A percentile compares a stretch with the other conserved stretches of the same genome.
phyloP scores from a whole-genome alignment of 2,113 vertebrate species.

The Plotosus lineatus region DNA sequence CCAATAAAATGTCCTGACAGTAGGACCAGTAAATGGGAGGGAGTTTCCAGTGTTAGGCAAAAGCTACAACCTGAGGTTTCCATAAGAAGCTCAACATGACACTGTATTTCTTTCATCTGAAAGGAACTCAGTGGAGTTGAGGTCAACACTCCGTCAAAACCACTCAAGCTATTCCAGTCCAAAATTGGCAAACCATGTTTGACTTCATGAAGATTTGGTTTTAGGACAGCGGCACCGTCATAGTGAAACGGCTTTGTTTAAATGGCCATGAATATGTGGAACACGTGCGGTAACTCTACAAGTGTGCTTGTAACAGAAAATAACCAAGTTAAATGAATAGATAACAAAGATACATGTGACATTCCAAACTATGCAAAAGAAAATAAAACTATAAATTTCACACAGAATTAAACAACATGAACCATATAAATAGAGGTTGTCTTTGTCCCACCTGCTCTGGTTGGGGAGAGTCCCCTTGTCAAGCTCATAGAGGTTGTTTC shows the following conservation, averaged over 20 bases:
- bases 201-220: neutral
- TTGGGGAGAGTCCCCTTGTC: constrained; percentile 93
- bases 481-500: constrained; percentile 84
- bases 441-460: constrained; percentile 74
- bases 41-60: neutral
- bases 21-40: neutral
- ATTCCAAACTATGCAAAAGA: neutral
- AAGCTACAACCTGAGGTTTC: neutral
- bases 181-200: neutral
- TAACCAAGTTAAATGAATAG: neutral
- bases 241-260: too few species aligned
- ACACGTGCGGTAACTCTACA: neutral
- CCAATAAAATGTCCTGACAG: neutral
- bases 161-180: neutral
- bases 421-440: neutral
- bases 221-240: neutral
- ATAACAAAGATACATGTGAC: neutral
- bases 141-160: too few species aligned
- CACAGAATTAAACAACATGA: neutral
- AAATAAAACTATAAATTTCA: too few species aligned
- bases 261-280: neutral
- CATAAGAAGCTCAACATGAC: neutral
- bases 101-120: neutral
- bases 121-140: too few species aligned
- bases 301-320: neutral